Conservation (phyloP, 2,113 vertebrate genomes). For the Osmerus eperlanus region DNA sequence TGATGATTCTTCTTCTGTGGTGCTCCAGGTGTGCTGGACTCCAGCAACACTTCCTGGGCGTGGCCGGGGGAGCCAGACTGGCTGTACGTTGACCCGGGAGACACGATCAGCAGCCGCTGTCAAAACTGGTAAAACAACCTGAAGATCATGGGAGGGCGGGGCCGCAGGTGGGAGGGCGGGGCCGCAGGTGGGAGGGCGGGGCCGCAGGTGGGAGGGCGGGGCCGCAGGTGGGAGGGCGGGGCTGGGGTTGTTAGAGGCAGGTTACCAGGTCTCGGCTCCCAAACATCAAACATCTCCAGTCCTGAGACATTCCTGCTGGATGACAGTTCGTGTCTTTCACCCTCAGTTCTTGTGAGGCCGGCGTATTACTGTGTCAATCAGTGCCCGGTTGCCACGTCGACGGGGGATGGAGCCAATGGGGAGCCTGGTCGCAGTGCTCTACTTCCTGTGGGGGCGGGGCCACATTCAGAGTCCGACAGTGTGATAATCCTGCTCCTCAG, state of each 20-base stretch:
- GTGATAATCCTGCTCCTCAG: slow-evolving; percentile 72
- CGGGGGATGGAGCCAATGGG: slow-evolving; percentile 79
- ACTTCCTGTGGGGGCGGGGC: slow-evolving; percentile 76
- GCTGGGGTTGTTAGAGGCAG: too few relatives aligned
- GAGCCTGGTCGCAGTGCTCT: slow-evolving; percentile 76
- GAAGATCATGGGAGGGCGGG: too few relatives aligned
- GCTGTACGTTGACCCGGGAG: slow-evolving; percentile 74
- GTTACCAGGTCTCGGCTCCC: too few relatives aligned
- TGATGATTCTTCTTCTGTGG: too few relatives aligned
- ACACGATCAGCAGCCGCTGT: slow-evolving; percentile 71
- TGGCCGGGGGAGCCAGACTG: slow-evolving; percentile 66
- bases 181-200: too few relatives aligned
- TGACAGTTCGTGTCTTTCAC: not conserved
- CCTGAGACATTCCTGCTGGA: not conserved
- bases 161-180: too few relatives aligned
- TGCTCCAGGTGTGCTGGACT: slow-evolving; percentile 37
- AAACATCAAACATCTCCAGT: too few relatives aligned
- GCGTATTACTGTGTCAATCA: slow-evolving; percentile 71
- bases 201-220: too few relatives aligned
- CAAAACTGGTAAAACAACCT: slow-evolving; percentile 78
- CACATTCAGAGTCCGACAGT: slow-evolving; percentile 68
- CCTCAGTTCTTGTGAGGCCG: slow-evolving; percentile 76
- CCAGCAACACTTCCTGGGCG: slow-evolving; percentile 58
- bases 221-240: too few relatives aligned
- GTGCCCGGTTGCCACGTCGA: slow-evolving; percentile 74